Base-by-base conservation (phyloP, 2,888 invertebrate species). In the Formica aserva region DNA sequence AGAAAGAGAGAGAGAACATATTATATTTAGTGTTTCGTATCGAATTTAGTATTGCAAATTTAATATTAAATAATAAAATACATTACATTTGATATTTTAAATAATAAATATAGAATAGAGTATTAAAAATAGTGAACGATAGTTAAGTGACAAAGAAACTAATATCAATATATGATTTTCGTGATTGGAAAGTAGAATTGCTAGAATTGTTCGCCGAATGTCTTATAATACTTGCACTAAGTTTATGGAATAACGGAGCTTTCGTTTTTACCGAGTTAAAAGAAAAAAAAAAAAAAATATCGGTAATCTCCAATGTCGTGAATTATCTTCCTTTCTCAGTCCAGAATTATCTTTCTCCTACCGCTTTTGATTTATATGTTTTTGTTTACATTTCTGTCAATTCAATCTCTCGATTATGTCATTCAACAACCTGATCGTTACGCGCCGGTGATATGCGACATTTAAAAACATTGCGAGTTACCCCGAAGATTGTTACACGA, bases 21-120 rank as follows among this genome's bases (percentile, higher is more conserved):
- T 75, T 75, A 35, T 62, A 65, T 74, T 74, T 74, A 74, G 29
- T 41, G 41, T 74, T 26, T 74, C 32, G 29, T 75, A 75, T 75
- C 41, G 15, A 45, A 45, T 65, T 75, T 32, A 22, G 9, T 29
- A 45, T 45, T 75, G 32, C 29, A 75, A 38, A 74, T 74, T 57
- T 60, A 74, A 18, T 60, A 60, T 60, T 74, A n/a, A 35, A 55
- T 72, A 72, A 18, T 60, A 74, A 38, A 74, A 74, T 57, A n/a
- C 6, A 38, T 26, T 26, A 5, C 57, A 60, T 60, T 74, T 41
- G 38, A 74, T 60, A 29, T 60, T 41, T 41, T 22, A 18, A 18
- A 35, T 55, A 72, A 38, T 18, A 38, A 57, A 22, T 57, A 57
- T 22, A 3, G 8, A 45, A 65, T 45, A 75, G 35, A 48, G 1